Base-by-base conservation (phyloP, 2,888 invertebrate species). In the Nasonia oneida region DNA sequence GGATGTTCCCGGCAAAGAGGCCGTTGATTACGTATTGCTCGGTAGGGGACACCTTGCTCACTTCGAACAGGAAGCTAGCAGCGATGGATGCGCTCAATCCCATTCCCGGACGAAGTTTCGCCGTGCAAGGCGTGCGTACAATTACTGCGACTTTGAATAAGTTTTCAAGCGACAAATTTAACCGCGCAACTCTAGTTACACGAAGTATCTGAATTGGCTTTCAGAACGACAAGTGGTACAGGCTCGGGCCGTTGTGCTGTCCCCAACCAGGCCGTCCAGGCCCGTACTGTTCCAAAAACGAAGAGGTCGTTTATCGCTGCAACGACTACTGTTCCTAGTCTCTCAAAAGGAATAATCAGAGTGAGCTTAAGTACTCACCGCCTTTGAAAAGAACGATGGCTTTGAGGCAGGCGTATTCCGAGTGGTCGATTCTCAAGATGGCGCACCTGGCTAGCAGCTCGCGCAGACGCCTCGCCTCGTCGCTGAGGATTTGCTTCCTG, bases 341-440 rank as follows among this genome's bases (percentile, higher is more conserved):
- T 29, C 6, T 10, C 8, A 39, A 47, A 42, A 57, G 14, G 3
- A 50, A 50, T 3, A 50, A 2, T 15, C 15, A 12, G 8, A 12
- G 8, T 5, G 8, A 12, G 23, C 10, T 8, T 29, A 29, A 29
- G 29, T 1, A 23, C 23, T n/a, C 23, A 97, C 97, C 97, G 93
- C 96, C 95, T 93, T 97, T 97, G 93, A 97, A 98, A 6, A 98
- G 94, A 6, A 97, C 95, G 14, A 97, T 94, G 0, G 97, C 96
- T 92, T 97, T 98, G n/a, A 98, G 94, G 92, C 97, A 98, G 64
- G 98, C 97, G 90, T 96, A 97, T 91, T 98, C 98, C 0, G 96
- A 96, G 91, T 96, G 96, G 92, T 98, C 98, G 29, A 97, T 95
- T 88, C 95, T 94, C 81, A 96, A 94, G 12, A 95, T 93, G 10